Evolutionary conservation across 2,113 vertebrate genomes (phyloP).

Genomic region (Dolichallabes microphthalmus): DNA sequence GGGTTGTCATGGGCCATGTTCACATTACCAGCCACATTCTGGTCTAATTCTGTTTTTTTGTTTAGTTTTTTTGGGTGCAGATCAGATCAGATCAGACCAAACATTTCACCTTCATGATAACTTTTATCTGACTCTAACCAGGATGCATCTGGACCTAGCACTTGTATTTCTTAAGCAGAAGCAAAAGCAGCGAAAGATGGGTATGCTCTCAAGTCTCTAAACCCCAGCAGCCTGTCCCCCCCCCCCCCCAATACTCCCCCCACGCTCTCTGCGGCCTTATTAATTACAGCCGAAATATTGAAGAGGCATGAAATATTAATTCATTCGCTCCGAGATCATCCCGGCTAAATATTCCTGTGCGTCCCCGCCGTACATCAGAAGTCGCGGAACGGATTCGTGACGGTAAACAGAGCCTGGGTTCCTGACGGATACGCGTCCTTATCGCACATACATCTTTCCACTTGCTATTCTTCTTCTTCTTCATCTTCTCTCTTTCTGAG

Average conservation of each 20-base stretch:
- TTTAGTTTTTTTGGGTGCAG: too few species aligned
- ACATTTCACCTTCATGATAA: too few species aligned
- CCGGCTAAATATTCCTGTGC: slow-evolving; percentile 66
- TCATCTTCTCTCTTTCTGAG: not conserved
- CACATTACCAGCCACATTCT: too few species aligned
- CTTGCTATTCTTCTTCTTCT: slow-evolving; percentile 34
- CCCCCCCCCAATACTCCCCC: slow-evolving; percentile 57
- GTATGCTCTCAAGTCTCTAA: slow-evolving; percentile 52
- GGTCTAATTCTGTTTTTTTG: too few species aligned
- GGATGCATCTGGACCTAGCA: too few species aligned
- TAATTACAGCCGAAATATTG: slow-evolving; percentile 77
- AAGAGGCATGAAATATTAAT: slow-evolving; percentile 76
- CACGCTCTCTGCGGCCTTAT: slow-evolving; percentile 64
- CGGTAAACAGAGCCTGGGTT: slow-evolving; percentile 57
- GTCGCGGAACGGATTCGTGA: slow-evolving; percentile 49
- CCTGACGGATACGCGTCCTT: slow-evolving; percentile 40
- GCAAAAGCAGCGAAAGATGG: not conserved
- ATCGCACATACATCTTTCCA: slow-evolving; percentile 22
- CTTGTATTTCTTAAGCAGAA: too few species aligned
- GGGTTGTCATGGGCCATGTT: not conserved
- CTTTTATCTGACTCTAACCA: too few species aligned
- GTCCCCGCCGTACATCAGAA: slow-evolving; percentile 68
- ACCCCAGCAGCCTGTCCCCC: slow-evolving; percentile 60
- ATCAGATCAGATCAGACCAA: too few species aligned
- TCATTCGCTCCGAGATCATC: slow-evolving; percentile 68